Conservation (phyloP, 2,888 invertebrate genomes). For the Syrista parreyssii region DNA sequence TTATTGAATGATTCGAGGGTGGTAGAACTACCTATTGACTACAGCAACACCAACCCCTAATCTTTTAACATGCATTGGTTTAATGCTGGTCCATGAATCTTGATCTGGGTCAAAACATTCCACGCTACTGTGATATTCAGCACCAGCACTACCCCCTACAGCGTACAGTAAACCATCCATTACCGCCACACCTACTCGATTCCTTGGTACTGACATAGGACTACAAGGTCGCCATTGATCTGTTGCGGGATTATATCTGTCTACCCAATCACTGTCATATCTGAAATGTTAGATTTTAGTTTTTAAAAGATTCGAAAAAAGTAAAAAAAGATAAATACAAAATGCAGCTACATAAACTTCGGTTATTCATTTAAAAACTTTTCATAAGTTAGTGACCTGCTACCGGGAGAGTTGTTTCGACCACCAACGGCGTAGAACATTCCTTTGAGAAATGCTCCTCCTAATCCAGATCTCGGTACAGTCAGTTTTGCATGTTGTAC, state of each 20-base stretch:
- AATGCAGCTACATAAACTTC: not conserved
- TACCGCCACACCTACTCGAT: conserved; percentile 92
- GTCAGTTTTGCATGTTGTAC: conserved; percentile 83
- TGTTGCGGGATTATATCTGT: conserved; percentile 85
- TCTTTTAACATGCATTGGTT: conserved; percentile 80
- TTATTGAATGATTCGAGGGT: not conserved
- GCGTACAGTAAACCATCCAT: conserved; percentile 93
- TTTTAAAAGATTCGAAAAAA: not conserved
- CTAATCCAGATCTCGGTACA: conserved; percentile 88
- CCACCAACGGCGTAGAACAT: conserved; percentile 94
- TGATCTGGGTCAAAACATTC: conserved; percentile 92
- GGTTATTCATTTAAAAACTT: not conserved
- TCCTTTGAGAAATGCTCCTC: conserved; percentile 88
- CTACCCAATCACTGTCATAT: conserved; percentile 90
- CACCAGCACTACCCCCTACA: conserved; percentile 90
- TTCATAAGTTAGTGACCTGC: conserved; percentile 64
- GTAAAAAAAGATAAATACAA: not conserved
- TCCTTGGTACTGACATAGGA: conserved; percentile 88
- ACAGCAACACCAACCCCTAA: conserved; percentile 85
- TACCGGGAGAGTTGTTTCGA: conserved; percentile 89
- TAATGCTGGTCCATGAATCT: conserved; percentile 83
- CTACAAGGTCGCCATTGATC: conserved; percentile 90
- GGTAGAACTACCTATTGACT: conserved; percentile 73
- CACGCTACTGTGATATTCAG: conserved; percentile 87
- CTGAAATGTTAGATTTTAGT: conserved; percentile 51